Conservation (phyloP, 2,888 invertebrate genomes). For the Chymomyza caudatula region DNA sequence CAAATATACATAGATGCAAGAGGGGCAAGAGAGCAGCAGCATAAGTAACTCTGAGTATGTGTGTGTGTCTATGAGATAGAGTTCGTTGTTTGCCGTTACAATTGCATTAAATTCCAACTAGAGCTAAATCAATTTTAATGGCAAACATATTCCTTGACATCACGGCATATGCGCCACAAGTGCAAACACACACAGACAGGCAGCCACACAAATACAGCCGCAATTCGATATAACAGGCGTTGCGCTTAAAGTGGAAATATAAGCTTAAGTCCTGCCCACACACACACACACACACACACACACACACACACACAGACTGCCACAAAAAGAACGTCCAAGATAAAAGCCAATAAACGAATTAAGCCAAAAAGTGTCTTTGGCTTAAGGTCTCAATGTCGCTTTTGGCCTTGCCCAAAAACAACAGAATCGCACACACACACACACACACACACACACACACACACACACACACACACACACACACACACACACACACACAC, state of each 20-base stretch:
- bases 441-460: conserved; percentile 1
- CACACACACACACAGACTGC: conserved; percentile 1
- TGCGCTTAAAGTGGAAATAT: conserved; percentile 22
- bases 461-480: background rate
- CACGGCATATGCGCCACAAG: background rate
- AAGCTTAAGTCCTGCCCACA: conserved; percentile 1
- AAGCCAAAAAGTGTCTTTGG: conserved; percentile 21
- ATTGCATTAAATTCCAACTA: conserved; percentile 14
- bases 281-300: background rate
- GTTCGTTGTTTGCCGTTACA: conserved; percentile 15
- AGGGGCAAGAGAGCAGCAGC: background rate
- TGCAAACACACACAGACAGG: conserved; percentile 3
- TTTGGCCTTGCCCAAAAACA: background rate
- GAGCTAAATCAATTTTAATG: conserved; percentile 14
- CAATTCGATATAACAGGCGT: background rate
- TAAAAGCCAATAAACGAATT: conserved; percentile 41
- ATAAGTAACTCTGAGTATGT: background rate
- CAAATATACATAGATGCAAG: background rate
- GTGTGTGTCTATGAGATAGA: background rate
- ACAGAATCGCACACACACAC: background rate
- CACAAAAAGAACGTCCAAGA: background rate
- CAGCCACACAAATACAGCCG: background rate
- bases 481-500: conserved; percentile 5
- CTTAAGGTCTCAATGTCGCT: background rate
- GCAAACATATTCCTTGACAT: conserved; percentile 1